Conservation (phyloP, 1,140 invertebrate species). For the Anastrepha ludens region DNA sequence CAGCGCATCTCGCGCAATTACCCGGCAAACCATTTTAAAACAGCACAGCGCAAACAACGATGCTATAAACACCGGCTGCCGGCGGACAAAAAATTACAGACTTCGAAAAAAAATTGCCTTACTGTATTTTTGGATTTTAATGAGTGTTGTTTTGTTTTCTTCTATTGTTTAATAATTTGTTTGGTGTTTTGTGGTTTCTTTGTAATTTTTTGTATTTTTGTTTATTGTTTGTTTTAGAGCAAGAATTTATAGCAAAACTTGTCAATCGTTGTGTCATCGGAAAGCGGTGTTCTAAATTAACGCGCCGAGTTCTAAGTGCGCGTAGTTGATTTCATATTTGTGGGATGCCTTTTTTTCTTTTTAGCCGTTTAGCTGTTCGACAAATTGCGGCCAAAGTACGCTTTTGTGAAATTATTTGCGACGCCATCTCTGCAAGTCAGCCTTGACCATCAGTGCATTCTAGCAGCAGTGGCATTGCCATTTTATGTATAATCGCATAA, state of each 20-base stretch:
- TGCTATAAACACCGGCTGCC: not conserved
- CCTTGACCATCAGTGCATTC: conserved; percentile 12
- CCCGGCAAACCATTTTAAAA: conserved; percentile 3
- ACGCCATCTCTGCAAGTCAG: conserved; percentile 2
- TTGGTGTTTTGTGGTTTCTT: not conserved
- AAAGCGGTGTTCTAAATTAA: conserved; percentile 10
- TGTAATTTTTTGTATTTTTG: not conserved
- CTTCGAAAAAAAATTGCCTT: not conserved
- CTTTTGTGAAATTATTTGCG: not conserved
- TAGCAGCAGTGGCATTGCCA: conserved; percentile 2
- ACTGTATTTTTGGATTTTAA: too few relatives aligned
- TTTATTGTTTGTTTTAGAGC: not conserved
- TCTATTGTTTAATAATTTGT: not conserved
- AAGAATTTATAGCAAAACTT: not conserved
- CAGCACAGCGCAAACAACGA: conserved; percentile 12
- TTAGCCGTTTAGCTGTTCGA: not conserved
- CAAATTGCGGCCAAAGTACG: not conserved
- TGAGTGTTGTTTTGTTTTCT: too few relatives aligned
- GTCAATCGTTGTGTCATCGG: not conserved
- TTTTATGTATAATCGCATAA: not conserved
- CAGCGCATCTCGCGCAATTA: not conserved
- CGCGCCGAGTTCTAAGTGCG: not conserved
- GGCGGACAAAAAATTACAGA: not conserved
- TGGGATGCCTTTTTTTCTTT: not conserved
- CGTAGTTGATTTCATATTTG: not conserved